Evolutionary conservation across 2,113 vertebrate genomes (phyloP).

Genomic region (Picathartes gymnocephalus): DNA sequence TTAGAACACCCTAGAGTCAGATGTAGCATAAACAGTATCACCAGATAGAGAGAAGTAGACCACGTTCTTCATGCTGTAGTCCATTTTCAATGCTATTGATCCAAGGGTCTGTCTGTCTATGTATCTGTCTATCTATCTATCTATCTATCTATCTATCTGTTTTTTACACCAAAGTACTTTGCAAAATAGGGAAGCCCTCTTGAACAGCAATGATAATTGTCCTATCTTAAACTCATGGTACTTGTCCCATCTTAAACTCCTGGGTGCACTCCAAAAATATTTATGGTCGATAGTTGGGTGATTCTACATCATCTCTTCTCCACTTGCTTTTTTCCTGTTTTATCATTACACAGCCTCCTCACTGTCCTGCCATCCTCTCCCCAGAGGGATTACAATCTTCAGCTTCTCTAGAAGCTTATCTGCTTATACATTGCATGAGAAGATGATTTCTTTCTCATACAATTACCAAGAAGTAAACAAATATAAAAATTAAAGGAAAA

Average conservation of each 20-base stretch:
- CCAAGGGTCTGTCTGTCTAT: fast-evolving
- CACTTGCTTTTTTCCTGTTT: neutral
- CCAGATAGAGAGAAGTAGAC: neutral
- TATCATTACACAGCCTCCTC: neutral
- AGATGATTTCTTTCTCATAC: neutral
- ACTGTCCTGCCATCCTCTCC: neutral
- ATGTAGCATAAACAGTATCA: neutral
- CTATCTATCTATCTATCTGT: neutral
- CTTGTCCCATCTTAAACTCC: neutral
- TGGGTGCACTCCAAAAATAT: neutral
- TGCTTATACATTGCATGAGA: neutral
- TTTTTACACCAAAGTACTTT: neutral
- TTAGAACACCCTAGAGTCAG: neutral
- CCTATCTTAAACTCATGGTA: neutral
- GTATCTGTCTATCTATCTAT: neutral
- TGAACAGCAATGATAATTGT: neutral
- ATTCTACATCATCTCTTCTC: neutral
- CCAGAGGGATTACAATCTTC: neutral
- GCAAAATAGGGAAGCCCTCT: neutral
- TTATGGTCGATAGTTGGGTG: neutral
- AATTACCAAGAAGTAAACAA: neutral
- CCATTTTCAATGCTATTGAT: neutral
- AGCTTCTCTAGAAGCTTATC: neutral
- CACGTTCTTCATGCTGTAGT: neutral
- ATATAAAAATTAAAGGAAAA: neutral